Evolutionary conservation across 2,888 invertebrate genomes (phyloP).

Genomic region (Cantharis rufa): DNA sequence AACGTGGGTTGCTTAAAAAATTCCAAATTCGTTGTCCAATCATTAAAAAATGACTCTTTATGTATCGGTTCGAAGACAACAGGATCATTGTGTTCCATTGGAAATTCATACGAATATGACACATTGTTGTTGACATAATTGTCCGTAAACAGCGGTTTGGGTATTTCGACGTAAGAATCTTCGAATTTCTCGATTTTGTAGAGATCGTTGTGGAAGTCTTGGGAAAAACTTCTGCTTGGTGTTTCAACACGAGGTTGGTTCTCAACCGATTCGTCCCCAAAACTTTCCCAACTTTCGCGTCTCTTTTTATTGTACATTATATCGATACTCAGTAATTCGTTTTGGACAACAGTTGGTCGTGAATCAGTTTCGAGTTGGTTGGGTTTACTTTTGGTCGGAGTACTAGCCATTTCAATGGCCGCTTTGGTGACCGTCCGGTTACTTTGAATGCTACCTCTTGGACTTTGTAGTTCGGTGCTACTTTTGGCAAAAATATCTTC

Average conservation of each 20-base stretch:
- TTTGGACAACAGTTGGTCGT: not conserved
- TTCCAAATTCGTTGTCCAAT: slow-evolving; percentile 16
- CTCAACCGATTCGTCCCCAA: slow-evolving; percentile 38
- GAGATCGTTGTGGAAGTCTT: slow-evolving; percentile 45
- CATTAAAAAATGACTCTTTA: not conserved
- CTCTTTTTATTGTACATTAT: not conserved
- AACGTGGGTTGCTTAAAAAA: slow-evolving; percentile 53
- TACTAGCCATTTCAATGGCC: not conserved
- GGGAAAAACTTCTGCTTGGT: slow-evolving; percentile 15
- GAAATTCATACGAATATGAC: slow-evolving; percentile 46
- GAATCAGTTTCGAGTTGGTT: not conserved
- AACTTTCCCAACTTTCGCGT: slow-evolving; percentile 40
- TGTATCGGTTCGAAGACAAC: slow-evolving; percentile 45
- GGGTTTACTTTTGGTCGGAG: not conserved
- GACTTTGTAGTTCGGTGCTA: slow-evolving; percentile 46
- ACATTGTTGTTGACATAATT: slow-evolving; percentile 58
- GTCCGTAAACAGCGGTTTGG: slow-evolving; percentile 62
- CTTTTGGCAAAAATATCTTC: slow-evolving; percentile 62
- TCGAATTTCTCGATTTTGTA: slow-evolving; percentile 55
- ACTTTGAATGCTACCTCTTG: slow-evolving; percentile 34
- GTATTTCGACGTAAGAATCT: slow-evolving; percentile 45
- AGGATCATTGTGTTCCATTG: slow-evolving; percentile 32
- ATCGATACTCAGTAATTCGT: not conserved
- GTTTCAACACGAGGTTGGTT: not conserved
- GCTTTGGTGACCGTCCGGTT: not conserved